phyloP scores from a whole-genome alignment of 2,888 invertebrate genomes.

The Andrena chrysosceles region DNA sequence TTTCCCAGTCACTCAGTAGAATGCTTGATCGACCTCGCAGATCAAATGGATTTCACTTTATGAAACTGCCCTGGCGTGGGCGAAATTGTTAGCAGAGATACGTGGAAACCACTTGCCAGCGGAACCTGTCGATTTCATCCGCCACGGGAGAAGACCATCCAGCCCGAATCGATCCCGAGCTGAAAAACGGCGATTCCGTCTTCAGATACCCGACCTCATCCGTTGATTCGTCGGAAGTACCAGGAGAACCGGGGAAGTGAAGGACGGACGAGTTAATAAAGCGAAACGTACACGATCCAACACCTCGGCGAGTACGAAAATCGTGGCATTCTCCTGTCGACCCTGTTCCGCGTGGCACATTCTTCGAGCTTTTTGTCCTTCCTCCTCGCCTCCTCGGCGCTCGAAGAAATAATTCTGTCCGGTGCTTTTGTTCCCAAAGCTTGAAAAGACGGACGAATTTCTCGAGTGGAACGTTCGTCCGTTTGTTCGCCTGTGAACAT shows the following conservation, averaged over 20 bases:
- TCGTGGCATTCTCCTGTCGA: conserved; percentile 56
- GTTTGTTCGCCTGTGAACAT: not conserved
- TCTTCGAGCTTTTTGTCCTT: conserved; percentile 16
- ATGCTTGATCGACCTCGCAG: not conserved
- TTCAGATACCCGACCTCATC: not conserved
- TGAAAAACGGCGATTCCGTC: not conserved
- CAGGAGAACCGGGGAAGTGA: not conserved
- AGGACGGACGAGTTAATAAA: conserved; percentile 52
- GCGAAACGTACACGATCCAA: conserved; percentile 55
- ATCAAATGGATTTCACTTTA: not conserved
- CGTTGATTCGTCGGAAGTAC: conserved; percentile 1
- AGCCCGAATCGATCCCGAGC: not conserved
- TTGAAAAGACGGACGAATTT: conserved; percentile 24
- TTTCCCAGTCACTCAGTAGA: not conserved
- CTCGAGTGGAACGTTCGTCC: not conserved
- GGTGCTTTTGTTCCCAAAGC: conserved; percentile 23
- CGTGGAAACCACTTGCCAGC: not conserved
- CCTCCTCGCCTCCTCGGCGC: not conserved
- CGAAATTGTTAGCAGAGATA: not conserved
- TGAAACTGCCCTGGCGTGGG: not conserved
- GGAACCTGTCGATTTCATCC: too few species aligned
- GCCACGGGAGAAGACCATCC: too few species aligned
- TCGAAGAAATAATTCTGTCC: conserved; percentile 46
- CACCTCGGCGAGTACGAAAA: conserved; percentile 31
- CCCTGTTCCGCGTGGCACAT: conserved; percentile 39